These are phyloP conservation scores for Ethmia dodecea DNA, from an alignment of 2,888 invertebrate species.

Conservation along the genomic window DNA sequence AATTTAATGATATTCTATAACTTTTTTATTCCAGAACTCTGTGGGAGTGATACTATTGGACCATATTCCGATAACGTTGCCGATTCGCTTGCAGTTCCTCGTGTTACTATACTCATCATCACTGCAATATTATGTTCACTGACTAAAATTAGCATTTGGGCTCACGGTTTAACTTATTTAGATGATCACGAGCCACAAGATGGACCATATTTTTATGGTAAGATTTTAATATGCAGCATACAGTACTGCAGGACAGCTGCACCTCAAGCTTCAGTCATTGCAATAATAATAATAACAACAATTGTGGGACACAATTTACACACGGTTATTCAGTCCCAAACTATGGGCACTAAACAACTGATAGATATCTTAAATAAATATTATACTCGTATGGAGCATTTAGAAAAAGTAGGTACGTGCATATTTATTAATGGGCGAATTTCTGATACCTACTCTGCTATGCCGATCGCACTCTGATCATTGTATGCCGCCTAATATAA, in stretches of 20 bases:
- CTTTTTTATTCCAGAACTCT: conserved; percentile 37
- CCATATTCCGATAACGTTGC: conserved; percentile 9
- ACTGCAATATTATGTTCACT: conserved; percentile 43
- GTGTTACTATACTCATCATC: conserved; percentile 35
- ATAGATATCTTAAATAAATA: too few relatives aligned
- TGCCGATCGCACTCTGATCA: too few relatives aligned
- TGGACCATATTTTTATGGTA: conserved; percentile 62
- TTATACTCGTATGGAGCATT: too few relatives aligned
- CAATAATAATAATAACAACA: too few relatives aligned
- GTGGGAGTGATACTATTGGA: conserved; percentile 30
- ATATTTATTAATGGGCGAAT: background rate
- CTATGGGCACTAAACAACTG: too few relatives aligned
- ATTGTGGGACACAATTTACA: too few relatives aligned
- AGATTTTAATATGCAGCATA: too few relatives aligned
- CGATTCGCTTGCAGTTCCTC: conserved; percentile 16
- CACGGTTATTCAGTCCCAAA: too few relatives aligned
- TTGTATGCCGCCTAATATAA: too few relatives aligned
- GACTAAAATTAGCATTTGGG: conserved; percentile 55
- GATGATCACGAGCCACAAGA: conserved; percentile 62
- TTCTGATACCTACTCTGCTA: too few relatives aligned
- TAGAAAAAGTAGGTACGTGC: background rate
- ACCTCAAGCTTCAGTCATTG: too few relatives aligned
- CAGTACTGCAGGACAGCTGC: too few relatives aligned
- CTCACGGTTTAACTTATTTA: conserved; percentile 56
- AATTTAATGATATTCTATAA: background rate